phyloP scores from a whole-genome alignment of 2,888 invertebrate species.

The Drosophila vallismaia region DNA sequence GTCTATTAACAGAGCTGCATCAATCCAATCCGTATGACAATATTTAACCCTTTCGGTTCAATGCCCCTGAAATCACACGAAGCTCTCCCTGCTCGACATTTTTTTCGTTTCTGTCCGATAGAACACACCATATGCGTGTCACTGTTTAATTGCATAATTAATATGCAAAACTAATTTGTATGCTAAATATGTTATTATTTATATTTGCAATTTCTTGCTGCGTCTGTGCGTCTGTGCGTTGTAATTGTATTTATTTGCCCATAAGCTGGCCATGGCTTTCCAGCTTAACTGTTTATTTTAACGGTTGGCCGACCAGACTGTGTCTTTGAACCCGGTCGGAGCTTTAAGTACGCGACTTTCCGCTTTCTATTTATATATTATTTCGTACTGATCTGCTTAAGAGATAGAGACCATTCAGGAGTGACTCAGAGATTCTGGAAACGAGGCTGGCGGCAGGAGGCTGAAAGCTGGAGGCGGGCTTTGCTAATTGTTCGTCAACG shows the following conservation, averaged over 20 bases:
- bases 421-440: slow-evolving; percentile 16
- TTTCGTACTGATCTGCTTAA: slow-evolving; percentile 52
- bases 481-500: slow-evolving; percentile 34
- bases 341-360: slow-evolving; percentile 31
- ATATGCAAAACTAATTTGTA: slow-evolving; percentile 68
- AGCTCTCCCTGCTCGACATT: slow-evolving; percentile 4
- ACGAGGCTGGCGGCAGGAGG: neutral
- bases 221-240: neutral
- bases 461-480: neutral
- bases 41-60: slow-evolving; percentile 5
- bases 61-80: slow-evolving; percentile 1
- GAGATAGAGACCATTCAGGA: slow-evolving; percentile 39
- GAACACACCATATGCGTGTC: slow-evolving; percentile 14
- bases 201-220: slow-evolving; percentile 20
- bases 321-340: slow-evolving; percentile 63
- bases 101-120: neutral
- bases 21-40: slow-evolving; percentile 15
- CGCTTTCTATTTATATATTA: slow-evolving; percentile 43
- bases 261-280: slow-evolving; percentile 47
- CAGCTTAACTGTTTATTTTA: slow-evolving; percentile 44
- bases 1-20: neutral
- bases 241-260: slow-evolving; percentile 20
- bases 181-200: slow-evolving; percentile 60
- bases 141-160: slow-evolving; percentile 70
- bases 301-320: slow-evolving; percentile 57